These are phyloP conservation scores for Holcopasites calliopsidis DNA, from an alignment of 1,140 invertebrate genomes.

Conservation along the genomic window DNA sequence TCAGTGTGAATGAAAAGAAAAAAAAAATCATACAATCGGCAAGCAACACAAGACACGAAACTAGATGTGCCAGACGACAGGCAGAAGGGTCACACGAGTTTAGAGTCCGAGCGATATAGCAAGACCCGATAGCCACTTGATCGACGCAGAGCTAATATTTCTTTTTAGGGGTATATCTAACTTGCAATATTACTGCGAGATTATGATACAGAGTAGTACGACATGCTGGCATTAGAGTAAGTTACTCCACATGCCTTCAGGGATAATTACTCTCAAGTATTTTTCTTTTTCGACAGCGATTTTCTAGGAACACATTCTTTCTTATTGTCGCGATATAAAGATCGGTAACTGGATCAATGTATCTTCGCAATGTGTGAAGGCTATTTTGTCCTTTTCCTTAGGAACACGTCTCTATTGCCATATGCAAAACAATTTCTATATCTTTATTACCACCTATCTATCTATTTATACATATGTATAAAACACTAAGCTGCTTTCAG, in stretches of 20 bases:
- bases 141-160: neutral
- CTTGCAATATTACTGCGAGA: conserved; percentile 1
- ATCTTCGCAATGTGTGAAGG: conserved; percentile 8
- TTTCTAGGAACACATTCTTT: neutral
- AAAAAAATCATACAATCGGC: conserved; percentile 61
- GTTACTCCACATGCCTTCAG: neutral
- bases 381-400: conserved; percentile 14
- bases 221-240: conserved; percentile 8
- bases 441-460: conserved; percentile 13
- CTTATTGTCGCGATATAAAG: neutral
- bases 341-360: conserved; percentile 8
- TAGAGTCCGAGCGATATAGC: conserved; percentile 21
- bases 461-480: conserved; percentile 51
- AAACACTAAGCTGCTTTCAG: conserved; percentile 79
- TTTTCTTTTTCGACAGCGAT: conserved; percentile 1
- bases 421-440: conserved; percentile 28
- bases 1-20: conserved; percentile 55
- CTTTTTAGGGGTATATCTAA: neutral
- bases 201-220: neutral
- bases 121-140: neutral
- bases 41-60: conserved; percentile 79
- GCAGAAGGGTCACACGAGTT: conserved; percentile 66
- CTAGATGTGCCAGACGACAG: conserved; percentile 78
- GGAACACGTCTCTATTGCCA: conserved; percentile 28
- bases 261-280: conserved; percentile 1